Base-by-base conservation (phyloP, 2,888 invertebrate genomes). In the Diplazon laetatorius region DNA sequence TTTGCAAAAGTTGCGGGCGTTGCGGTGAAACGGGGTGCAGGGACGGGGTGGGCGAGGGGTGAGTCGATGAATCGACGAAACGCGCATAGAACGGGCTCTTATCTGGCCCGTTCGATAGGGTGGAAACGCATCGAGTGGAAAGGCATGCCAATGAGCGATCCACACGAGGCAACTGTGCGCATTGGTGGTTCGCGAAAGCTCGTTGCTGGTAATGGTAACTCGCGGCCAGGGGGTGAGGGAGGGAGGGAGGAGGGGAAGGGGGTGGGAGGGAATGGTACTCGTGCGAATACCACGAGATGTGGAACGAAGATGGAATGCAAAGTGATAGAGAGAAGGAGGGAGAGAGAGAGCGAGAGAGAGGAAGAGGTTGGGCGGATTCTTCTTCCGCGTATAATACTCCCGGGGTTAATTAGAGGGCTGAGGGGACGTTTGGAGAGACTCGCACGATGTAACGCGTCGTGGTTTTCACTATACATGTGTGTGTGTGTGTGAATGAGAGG, bases 381-480 rank as follows among this genome's bases (percentile, higher is more conserved):
- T 65, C 66, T 30, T 60, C 37, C 39, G 46, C 30, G 5, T 42
- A 18, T 25, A 60, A 85, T 82, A 86, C 82, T 82, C 50, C 22
- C 78, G 75, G n/a, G 82, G 81, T 83, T 86, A 86, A 86, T 86
- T 85, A 85, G 83, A 82, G 78, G 55, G 83, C 77, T 82, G 81
- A 83, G 80, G 76, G 76, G 76, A 52, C 69, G 59, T 79, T 83
- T 85, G 76, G 78, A 83, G 82, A 63, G 68, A 16, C 62, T 16
- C 55, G 22, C 62, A 30, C 25, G 46, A 55, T 69, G 55, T 63
- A 65, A 74, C 44, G 30, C 44, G 30, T 25, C 48, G 39, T 39
- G 39, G 37, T 48, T 48, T 39, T 20, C 10, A 30, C 0, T 20
- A n/a, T 48, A 20, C 20, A 37, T 37, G 35, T 18, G 50, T 0